Base-by-base conservation (phyloP, 2,113 vertebrate genomes). In the Hylia prasina region DNA sequence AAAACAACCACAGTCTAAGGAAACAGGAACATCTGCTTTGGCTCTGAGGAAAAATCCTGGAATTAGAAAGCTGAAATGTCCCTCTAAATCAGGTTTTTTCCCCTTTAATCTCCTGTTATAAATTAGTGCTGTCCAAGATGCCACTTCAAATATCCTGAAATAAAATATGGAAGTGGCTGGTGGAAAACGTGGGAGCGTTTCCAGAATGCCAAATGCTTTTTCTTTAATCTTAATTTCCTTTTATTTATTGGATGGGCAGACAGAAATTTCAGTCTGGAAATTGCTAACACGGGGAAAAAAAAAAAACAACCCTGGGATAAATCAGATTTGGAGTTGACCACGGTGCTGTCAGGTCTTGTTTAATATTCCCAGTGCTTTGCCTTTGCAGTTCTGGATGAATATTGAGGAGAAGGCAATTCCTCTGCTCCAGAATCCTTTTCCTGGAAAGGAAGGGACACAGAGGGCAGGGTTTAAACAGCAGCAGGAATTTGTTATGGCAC, bases 1-100 rank as follows among this genome's bases (percentile, higher is more conserved):
- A 28, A 84, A 84, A 84, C 54, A 84, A 28, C 82, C 33, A 4
- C 28, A n/a, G 14, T n/a, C 2, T 3, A 25, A 93, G 73, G 86
- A 79, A 91, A 31, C 66, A 47, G 63, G 35, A 90, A 87, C 76
- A 92, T 82, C 89, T 95, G 83, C 94, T 89, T 86, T 28, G 80
- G 63, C 87, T 86, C 5, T 22, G 33, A 83, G 57, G 23, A 37
- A 82, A 75, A 87, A 68, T 64, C 73, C 56, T 54, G 64, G 45
- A 83, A 24, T 63, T 15, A 45, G 27, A 50, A 70, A 75, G 64
- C 89, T 66, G 28, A 40, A 85, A 69, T 39, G 30, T 73, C 68
- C 63, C n/a, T 51, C 14, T 63, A n/a, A 93, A 56, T 82, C 30
- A 20, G 51, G 1, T 21, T 10, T 27, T 48, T 19, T 3, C 7